Conservation (phyloP, 2,113 vertebrate species). For the Chaenocephalus aceratus region DNA sequence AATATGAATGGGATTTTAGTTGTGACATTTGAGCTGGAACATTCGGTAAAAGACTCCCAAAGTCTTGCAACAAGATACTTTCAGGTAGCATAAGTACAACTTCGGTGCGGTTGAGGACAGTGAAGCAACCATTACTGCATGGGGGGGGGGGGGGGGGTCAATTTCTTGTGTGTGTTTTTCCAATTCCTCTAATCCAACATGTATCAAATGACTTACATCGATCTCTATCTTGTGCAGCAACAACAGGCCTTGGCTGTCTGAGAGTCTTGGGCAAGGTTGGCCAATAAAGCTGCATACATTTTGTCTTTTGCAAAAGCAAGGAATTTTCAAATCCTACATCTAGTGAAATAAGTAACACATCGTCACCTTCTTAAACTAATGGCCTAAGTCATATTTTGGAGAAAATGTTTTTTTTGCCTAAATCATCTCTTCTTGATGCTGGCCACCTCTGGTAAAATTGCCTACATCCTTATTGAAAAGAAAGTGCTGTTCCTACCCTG, state of each 20-base stretch:
- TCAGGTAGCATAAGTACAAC: background rate
- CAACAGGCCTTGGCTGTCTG: background rate
- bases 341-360: no score
- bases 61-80: background rate
- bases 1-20: slow-evolving; percentile 32
- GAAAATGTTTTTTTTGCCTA: no score
- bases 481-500: no score
- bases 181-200: background rate
- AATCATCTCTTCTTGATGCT: no score
- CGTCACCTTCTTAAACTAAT: no score
- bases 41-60: slow-evolving; percentile 20
- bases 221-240: slow-evolving; percentile 2
- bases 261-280: background rate
- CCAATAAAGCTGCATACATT: no score
- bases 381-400: no score
- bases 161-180: background rate
- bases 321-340: no score
- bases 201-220: background rate
- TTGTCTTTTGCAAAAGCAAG: no score
- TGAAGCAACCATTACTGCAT: background rate
- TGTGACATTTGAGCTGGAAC: slow-evolving; percentile 15
- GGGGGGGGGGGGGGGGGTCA: background rate
- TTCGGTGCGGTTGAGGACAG: slow-evolving; percentile 1
- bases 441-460: no score
- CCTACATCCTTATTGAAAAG: no score